phyloP scores from a whole-genome alignment of 1,140 invertebrate genomes.

The Tribolium castaneum region DNA sequence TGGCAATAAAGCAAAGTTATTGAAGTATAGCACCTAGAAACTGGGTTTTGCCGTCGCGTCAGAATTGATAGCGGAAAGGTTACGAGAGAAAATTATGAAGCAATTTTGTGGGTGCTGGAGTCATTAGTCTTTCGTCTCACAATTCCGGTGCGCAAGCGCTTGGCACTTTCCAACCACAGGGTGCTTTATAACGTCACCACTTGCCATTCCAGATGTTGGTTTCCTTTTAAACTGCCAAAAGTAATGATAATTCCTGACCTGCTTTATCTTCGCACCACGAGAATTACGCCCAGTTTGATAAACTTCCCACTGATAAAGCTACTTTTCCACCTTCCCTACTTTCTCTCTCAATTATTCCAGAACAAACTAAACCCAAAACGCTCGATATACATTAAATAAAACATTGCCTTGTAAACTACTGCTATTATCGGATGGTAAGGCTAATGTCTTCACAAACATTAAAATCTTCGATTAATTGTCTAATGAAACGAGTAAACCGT shows the following conservation, averaged over 20 bases:
- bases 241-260: constrained; percentile 44
- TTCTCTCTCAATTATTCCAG: neutral
- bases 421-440: no score
- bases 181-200: constrained; percentile 54
- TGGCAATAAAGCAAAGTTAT: constrained; percentile 55
- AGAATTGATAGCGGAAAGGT: constrained; percentile 63
- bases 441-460: no score
- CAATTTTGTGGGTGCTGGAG: constrained; percentile 61
- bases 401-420: no score
- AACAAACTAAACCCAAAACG: no score
- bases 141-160: constrained; percentile 39
- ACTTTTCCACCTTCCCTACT: neutral
- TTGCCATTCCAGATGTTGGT: constrained; percentile 50
- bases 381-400: no score
- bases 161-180: constrained; percentile 40
- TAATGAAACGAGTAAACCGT: no score
- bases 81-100: constrained; percentile 63
- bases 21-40: constrained; percentile 54
- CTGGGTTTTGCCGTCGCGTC: constrained; percentile 51
- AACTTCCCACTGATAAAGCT: neutral
- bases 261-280: constrained; percentile 35
- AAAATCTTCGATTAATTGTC: no score
- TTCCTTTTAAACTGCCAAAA: constrained; percentile 51
- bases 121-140: constrained; percentile 59
- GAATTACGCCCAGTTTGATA: neutral